Evolutionary conservation across 2,888 invertebrate species (phyloP), one percentile per base, ranked within the genome.

Genomic region (Polylopha cassiicola): DNA sequence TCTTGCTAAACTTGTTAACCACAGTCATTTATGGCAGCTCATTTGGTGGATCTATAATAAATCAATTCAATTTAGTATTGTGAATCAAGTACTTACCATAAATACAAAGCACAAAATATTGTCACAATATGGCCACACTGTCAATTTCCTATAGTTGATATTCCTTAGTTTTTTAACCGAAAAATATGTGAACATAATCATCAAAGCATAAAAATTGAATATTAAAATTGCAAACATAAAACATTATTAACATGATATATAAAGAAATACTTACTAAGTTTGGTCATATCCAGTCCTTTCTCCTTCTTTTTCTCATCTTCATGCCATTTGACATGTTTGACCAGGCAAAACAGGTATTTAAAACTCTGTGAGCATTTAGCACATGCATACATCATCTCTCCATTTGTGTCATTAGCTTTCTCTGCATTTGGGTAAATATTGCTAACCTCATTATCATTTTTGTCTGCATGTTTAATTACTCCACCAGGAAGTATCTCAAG

Each of bases 401-500:
- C 54, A 0, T 31, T 39, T 0, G 46, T 49, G 0, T 38, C 30
- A 1, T 39, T 50, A 1, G 22, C 47, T 2, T 44, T 46, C 34
- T 43, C 50, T 7, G 7, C 30, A 17, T 42, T 51, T 10, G 41
- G 28, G n/a, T 37, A 46, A 8, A 22, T 16, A 28, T 34, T 28
- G 23, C 20, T 41, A 4, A 17, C 36, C 15, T 50, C 49, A 5
- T 50, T 51, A 9, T 67, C 68, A 7, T 39, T 47, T 38, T 71
- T 69, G 4, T 75, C 65, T 0, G 64, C 60, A 31, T 70, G 66
- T 33, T 77, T 79, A 32, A 84, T 82, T 0, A 82, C 78, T 6
- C 84, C 82, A 0, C 84, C 82, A 0, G 82, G 84, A 3, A 79
- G 45, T 37, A 84, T 82, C 57, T 82, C 82, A 30, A 84, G 48